Conservation (phyloP, 2,888 invertebrate species). For the Hybos culiciformis region DNA sequence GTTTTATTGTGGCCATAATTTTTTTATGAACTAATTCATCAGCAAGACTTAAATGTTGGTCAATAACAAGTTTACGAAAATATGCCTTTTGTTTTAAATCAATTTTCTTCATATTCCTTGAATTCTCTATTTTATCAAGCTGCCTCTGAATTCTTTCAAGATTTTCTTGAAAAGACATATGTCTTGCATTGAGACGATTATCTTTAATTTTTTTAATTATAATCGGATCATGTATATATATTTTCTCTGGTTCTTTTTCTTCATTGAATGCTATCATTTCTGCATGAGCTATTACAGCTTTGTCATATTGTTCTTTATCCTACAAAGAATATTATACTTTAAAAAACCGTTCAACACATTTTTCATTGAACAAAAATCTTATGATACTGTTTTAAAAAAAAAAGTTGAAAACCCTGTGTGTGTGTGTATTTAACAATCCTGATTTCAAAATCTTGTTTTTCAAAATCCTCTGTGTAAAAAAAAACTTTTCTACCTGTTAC, state of each 20-base stretch:
- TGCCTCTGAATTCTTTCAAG: conserved; percentile 18
- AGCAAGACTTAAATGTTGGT: conserved; percentile 20
- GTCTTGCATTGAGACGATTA: conserved; percentile 15
- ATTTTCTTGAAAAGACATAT: conserved; percentile 14
- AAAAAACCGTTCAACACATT: not conserved
- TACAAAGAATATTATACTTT: conserved; percentile 4
- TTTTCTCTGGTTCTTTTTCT: conserved; percentile 10
- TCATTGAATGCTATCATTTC: conserved; percentile 27
- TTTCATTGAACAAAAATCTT: not conserved
- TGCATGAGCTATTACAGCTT: conserved; percentile 25
- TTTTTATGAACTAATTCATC: conserved; percentile 26
- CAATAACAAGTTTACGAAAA: conserved; percentile 20
- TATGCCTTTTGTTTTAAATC: conserved; percentile 22
- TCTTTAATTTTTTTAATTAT: conserved; percentile 22
- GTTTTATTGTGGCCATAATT: conserved; percentile 29
- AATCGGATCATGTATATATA: not conserved
- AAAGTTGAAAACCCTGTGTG: no score
- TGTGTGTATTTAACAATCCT: no score
- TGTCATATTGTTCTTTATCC: conserved; percentile 26
- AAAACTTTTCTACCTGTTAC: no score
- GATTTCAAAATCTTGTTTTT: no score
- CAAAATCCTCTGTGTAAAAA: no score
- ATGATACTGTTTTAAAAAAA: no score
- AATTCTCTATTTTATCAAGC: conserved; percentile 19
- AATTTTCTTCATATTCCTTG: conserved; percentile 17